Percentiles rank a stretch among this genome's conserved stretches.
These are phyloP conservation scores for Xenentodon cancila DNA, from an alignment of 2,797 vertebrate species.

Conservation along the genomic window DNA sequence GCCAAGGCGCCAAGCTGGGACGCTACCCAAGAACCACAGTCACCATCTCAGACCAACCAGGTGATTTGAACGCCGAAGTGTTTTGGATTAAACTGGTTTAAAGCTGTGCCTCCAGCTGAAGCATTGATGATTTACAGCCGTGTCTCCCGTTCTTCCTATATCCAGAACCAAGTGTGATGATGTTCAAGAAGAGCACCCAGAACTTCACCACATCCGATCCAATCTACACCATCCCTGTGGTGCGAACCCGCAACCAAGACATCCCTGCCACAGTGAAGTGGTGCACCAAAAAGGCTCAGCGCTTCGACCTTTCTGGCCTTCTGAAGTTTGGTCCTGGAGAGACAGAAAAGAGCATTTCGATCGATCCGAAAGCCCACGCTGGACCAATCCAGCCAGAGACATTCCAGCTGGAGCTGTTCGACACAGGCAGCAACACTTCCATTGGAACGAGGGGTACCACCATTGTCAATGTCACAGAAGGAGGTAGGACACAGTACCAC, in stretches of 20 bases:
- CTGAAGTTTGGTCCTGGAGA: slow-evolving; percentile 81
- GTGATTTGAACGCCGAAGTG: slow-evolving; percentile 61
- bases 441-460: slow-evolving; percentile 81
- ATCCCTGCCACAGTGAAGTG: slow-evolving; percentile 72
- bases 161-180: slow-evolving; percentile 78
- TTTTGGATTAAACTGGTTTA: background rate
- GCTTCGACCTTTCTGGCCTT: slow-evolving; percentile 66
- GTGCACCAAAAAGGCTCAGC: slow-evolving; percentile 78
- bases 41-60: slow-evolving; percentile 87
- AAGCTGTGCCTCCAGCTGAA: slow-evolving; percentile 51
- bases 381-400: slow-evolving; percentile 65
- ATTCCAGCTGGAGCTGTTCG: slow-evolving; percentile 81
- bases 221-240: slow-evolving; percentile 79
- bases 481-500: slow-evolving; percentile 47
- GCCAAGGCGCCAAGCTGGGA: slow-evolving; percentile 90
- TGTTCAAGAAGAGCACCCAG: slow-evolving; percentile 81
- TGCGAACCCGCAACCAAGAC: slow-evolving; percentile 75
- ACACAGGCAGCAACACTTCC: slow-evolving; percentile 73
- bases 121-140: background rate
- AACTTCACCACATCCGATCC: slow-evolving; percentile 69
- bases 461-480: slow-evolving; percentile 67
- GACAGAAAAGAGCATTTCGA: slow-evolving; percentile 77
- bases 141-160: slow-evolving; percentile 14
- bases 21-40: slow-evolving; percentile 88
- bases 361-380: slow-evolving; percentile 58